phyloP scores from a whole-genome alignment of 53 echinoderm and acorn worm genomes.

The Holothuria leucospilota region DNA sequence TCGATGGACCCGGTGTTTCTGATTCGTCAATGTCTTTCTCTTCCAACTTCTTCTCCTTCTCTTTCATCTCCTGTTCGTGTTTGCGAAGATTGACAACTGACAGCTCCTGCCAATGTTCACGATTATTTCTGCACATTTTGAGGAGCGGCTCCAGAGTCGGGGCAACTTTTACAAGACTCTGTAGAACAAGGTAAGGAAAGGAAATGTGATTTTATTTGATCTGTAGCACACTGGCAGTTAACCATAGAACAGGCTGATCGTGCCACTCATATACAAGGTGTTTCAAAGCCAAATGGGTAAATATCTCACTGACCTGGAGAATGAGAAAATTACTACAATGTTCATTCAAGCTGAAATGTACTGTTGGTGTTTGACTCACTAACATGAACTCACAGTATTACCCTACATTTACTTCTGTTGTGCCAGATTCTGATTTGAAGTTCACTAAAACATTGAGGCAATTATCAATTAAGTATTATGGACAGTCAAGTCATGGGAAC shows the following conservation, averaged over 20 bases:
- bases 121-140: conserved; percentile 72
- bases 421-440: too few relatives aligned
- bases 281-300: too few relatives aligned
- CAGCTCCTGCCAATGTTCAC: conserved; percentile 83
- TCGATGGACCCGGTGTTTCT: conserved; percentile 63
- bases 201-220: not conserved
- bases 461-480: too few relatives aligned
- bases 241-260: not conserved
- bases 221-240: not conserved
- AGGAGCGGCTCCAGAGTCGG: conserved; percentile 76
- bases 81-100: conserved; percentile 65
- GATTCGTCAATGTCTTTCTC: conserved; percentile 98
- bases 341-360: too few relatives aligned
- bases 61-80: conserved; percentile 60
- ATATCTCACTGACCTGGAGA: too few relatives aligned
- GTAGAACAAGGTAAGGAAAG: not conserved
- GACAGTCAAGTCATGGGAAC: too few relatives aligned
- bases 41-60: conserved; percentile 62
- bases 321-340: too few relatives aligned
- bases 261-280: not conserved
- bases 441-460: too few relatives aligned
- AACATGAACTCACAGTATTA: too few relatives aligned
- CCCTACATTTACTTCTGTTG: too few relatives aligned
- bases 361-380: too few relatives aligned
- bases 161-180: conserved; percentile 75